phyloP scores from a whole-genome alignment of 1,140 invertebrate species.

The Maniola jurtina region DNA sequence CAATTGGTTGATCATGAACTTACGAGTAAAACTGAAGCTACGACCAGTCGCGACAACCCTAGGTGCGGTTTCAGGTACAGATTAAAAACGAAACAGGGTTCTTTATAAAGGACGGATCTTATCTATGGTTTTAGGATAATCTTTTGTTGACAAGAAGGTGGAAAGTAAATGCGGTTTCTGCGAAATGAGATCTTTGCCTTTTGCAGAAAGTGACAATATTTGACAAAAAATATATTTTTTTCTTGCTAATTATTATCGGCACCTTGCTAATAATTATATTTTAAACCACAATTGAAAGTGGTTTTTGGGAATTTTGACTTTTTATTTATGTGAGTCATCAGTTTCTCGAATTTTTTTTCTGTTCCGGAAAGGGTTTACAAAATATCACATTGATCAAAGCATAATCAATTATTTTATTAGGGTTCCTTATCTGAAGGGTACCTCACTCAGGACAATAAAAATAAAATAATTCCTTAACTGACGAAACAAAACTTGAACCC shows the following conservation, averaged over 20 bases:
- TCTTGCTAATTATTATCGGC: too few relatives aligned
- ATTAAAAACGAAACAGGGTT: slow-evolving; percentile 7
- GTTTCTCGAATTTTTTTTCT: too few relatives aligned
- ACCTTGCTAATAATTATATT: background rate
- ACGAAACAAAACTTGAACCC: too few relatives aligned
- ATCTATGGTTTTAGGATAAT: slow-evolving; percentile 63
- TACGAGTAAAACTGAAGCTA: too few relatives aligned
- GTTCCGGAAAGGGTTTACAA: too few relatives aligned
- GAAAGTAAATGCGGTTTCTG: slow-evolving; percentile 46
- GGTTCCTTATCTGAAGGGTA: too few relatives aligned
- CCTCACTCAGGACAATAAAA: too few relatives aligned
- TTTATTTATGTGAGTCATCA: background rate
- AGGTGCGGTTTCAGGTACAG: slow-evolving; percentile 7
- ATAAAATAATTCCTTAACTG: too few relatives aligned
- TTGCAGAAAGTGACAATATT: slow-evolving; percentile 13
- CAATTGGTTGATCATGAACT: too few relatives aligned
- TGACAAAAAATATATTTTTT: background rate
- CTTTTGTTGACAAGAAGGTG: slow-evolving; percentile 67
- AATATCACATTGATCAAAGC: too few relatives aligned
- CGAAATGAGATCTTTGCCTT: slow-evolving; percentile 33
- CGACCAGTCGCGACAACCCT: background rate
- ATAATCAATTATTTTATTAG: too few relatives aligned
- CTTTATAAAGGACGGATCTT: slow-evolving; percentile 30
- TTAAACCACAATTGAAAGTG: slow-evolving; percentile 11
- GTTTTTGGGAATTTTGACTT: slow-evolving; percentile 1